phyloP scores from a whole-genome alignment of 2,888 invertebrate genomes.

The Notocelia uddmanniana region DNA sequence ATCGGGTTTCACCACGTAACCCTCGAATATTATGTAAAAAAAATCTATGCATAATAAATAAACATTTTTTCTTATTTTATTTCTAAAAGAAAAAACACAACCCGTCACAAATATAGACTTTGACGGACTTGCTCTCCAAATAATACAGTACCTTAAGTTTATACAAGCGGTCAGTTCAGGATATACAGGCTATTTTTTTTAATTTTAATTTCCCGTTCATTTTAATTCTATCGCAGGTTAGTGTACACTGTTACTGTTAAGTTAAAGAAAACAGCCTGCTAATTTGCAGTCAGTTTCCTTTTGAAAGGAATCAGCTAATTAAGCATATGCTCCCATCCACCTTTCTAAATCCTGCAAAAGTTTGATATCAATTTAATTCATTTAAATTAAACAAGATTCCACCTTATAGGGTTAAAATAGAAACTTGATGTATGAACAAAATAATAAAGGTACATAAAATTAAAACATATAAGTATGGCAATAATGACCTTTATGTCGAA shows the following conservation, averaged over 20 bases:
- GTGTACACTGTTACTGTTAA: slow-evolving; percentile 14
- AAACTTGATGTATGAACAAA: slow-evolving; percentile 35
- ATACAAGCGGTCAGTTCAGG: too few relatives aligned
- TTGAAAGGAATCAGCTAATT: slow-evolving; percentile 74
- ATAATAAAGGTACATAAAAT: background rate
- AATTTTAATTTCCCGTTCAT: background rate
- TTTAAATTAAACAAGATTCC: background rate
- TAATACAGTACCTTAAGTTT: too few relatives aligned
- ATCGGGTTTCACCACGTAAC: too few relatives aligned
- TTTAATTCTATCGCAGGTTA: background rate
- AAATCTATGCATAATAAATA: too few relatives aligned
- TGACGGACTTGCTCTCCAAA: too few relatives aligned
- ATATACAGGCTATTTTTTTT: background rate
- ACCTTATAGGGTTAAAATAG: background rate
- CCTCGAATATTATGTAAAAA: too few relatives aligned
- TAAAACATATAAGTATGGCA: background rate
- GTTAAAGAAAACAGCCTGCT: slow-evolving; percentile 67
- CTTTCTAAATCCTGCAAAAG: slow-evolving; percentile 51
- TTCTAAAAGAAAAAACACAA: too few relatives aligned
- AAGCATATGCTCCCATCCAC: slow-evolving; percentile 64
- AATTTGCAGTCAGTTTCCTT: slow-evolving; percentile 76
- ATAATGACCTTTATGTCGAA: background rate
- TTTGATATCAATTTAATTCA: background rate
- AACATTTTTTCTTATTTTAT: too few relatives aligned
- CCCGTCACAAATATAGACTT: too few relatives aligned